Evolutionary conservation across 1,140 invertebrate genomes (phyloP).

Genomic region (Drosophila bocqueti): DNA sequence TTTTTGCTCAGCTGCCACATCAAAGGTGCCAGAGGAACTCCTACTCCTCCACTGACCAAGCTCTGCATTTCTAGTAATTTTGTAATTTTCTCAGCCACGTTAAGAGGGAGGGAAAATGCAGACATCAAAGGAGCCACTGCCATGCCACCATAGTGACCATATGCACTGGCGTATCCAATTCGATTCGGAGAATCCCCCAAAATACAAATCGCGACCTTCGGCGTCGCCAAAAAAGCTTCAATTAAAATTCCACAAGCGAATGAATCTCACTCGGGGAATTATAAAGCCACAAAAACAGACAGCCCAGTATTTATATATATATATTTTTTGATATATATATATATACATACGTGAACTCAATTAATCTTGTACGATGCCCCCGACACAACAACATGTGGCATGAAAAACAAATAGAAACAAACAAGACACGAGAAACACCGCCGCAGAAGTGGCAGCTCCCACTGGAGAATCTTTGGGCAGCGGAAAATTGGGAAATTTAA

Average conservation of each 20-base stretch:
- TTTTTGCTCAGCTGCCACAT: slow-evolving; percentile 31
- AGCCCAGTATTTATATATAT: slow-evolving; percentile 31
- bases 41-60: slow-evolving; percentile 19
- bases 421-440: slow-evolving; percentile 7
- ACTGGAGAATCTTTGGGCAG: neutral
- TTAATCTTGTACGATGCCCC: slow-evolving; percentile 53
- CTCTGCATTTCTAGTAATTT: slow-evolving; percentile 14
- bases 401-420: slow-evolving; percentile 6
- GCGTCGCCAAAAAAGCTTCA: slow-evolving; percentile 58
- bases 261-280: slow-evolving; percentile 24
- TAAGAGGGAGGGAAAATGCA: neutral
- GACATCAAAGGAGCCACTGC: slow-evolving; percentile 37
- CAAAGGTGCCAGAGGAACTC: slow-evolving; percentile 57
- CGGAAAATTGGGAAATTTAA: slow-evolving; percentile 40
- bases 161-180: slow-evolving; percentile 25
- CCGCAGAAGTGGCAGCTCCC: slow-evolving; percentile 17
- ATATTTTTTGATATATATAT: slow-evolving; percentile 13
- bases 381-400: slow-evolving; percentile 24
- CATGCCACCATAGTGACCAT: neutral
- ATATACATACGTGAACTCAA: slow-evolving; percentile 47
- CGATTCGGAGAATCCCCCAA: slow-evolving; percentile 25
- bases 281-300: slow-evolving; percentile 38
- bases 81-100: slow-evolving; percentile 52
- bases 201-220: slow-evolving; percentile 57
- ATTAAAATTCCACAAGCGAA: slow-evolving; percentile 71